Base-by-base conservation (phyloP, 2,113 vertebrate genomes). In the Scomber scombrus region DNA sequence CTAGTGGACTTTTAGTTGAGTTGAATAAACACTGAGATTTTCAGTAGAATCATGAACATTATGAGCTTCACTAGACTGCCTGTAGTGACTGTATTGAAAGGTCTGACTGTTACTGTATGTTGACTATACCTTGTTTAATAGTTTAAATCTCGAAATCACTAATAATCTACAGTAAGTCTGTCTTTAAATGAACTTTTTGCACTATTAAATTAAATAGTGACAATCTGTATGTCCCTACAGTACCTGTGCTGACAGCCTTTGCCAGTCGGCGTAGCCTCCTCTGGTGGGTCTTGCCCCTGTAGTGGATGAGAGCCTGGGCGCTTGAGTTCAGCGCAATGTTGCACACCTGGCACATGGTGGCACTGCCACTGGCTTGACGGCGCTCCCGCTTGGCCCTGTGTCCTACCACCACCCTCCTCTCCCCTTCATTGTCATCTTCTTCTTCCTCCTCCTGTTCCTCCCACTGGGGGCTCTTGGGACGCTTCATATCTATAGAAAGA, bases 221-320 rank as follows among this genome's bases (percentile, higher is more conserved):
- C n/a, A 11, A 16, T 14, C 31, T 3, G 45, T 31, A 40, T 26
- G 1, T 90, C 23, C 94, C 90, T 94, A 97, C n/a, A n/a, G n/a
- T n/a, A n/a, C 96, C 97, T 95, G 95, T 80, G 69, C 81, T 93
- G 0, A 91, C 46, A 18, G 88, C 89, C 85, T 96, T 97, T 0
- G 96, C 95, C 75, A 96, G 93, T 83, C 98, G 93, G 51, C 96
- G 95, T 51, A 99, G 97, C 85, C 97, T 96, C 93, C 97, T 96
- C 95, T 98, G 98, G 93, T 99, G 98, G 8, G 97, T 97, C 74
- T 98, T 99, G 55, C 98, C 98, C 50, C 96, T 96, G 80, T 97
- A 98, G 94, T 99, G 98, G 93, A 99, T 97, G 94, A 99, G 98
- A 0, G 98, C 97, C 93, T 99, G 98, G 0, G 96, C 96, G 0